Evolutionary conservation across 2,113 vertebrate species (phyloP).

Genomic region (Epinephelus lanceolatus): DNA sequence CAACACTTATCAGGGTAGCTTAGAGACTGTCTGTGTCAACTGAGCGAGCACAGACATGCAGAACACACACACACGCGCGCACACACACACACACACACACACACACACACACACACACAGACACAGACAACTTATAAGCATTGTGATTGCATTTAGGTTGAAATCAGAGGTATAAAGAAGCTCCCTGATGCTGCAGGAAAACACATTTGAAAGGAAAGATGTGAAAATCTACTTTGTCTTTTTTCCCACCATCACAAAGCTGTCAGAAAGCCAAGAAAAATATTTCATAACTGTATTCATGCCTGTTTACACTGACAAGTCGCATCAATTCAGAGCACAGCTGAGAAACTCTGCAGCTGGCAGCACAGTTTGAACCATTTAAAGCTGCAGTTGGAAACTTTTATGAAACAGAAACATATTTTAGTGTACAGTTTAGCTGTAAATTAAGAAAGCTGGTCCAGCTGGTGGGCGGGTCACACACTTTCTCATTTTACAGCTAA

Average conservation of each 20-base stretch:
- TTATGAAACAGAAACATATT: no score
- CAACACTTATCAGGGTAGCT: slow-evolving; percentile 20
- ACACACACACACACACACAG: background rate
- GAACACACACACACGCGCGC: slow-evolving; percentile 3
- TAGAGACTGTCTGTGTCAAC: slow-evolving; percentile 7
- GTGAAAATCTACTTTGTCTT: slow-evolving; percentile 34
- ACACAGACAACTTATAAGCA: background rate
- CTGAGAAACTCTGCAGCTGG: slow-evolving; percentile 11
- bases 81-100: background rate
- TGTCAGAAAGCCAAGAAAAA: slow-evolving; percentile 14
- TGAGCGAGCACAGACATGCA: slow-evolving; percentile 27
- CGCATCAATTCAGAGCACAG: slow-evolving; percentile 20
- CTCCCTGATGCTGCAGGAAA: slow-evolving; percentile 33
- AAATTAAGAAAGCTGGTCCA: no score
- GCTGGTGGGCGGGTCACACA: no score
- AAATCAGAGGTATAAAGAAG: slow-evolving; percentile 30
- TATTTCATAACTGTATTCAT: slow-evolving; percentile 18
- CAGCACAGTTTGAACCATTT: background rate
- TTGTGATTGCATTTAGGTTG: slow-evolving; percentile 33
- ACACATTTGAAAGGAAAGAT: background rate
- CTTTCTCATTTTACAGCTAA: no score
- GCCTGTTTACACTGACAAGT: slow-evolving; percentile 39
- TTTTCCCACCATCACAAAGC: slow-evolving; percentile 6
- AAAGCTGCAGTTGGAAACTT: no score
- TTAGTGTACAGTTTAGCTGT: no score